Conservation (phyloP, 1,140 invertebrate species). For the Cephus cinctus region DNA sequence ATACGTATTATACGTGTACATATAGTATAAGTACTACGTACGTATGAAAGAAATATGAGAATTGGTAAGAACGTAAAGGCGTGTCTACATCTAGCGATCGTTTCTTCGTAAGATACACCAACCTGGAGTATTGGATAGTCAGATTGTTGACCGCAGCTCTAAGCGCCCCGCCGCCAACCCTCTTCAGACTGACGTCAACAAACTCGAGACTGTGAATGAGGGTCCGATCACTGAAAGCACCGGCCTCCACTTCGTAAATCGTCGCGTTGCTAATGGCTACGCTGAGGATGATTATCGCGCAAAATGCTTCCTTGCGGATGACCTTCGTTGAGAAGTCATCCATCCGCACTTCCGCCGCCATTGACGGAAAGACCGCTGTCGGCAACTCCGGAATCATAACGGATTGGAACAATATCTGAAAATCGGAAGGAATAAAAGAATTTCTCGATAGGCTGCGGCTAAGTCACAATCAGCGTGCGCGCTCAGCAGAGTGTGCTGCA, state of each 20-base stretch:
- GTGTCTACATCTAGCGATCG: no score
- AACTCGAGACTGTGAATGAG: conserved; percentile 64
- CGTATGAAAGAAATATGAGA: no score
- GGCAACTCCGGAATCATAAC: conserved; percentile 62
- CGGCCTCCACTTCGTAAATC: conserved; percentile 60
- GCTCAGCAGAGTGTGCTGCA: no score
- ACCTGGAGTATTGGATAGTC: conserved; percentile 67
- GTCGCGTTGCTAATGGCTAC: conserved; percentile 64
- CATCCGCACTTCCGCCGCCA: conserved; percentile 62
- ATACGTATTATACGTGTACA: no score
- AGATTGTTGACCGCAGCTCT: conserved; percentile 65
- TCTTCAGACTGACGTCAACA: conserved; percentile 59
- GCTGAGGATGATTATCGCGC: conserved; percentile 61
- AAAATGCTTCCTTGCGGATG: conserved; percentile 65
- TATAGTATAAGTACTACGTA: no score
- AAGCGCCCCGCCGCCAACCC: conserved; percentile 61
- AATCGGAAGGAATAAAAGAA: conserved; percentile 29
- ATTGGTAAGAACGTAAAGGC: no score
- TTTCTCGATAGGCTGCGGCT: no score
- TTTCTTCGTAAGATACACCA: conserved; percentile 37
- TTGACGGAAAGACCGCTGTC: conserved; percentile 63
- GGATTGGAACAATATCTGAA: conserved; percentile 67
- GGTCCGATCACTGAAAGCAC: conserved; percentile 65
- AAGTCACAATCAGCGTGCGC: no score
- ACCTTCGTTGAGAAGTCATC: conserved; percentile 57